Evolutionary conservation across 2,888 invertebrate genomes (phyloP).

Genomic region (Oligia latruncula): DNA sequence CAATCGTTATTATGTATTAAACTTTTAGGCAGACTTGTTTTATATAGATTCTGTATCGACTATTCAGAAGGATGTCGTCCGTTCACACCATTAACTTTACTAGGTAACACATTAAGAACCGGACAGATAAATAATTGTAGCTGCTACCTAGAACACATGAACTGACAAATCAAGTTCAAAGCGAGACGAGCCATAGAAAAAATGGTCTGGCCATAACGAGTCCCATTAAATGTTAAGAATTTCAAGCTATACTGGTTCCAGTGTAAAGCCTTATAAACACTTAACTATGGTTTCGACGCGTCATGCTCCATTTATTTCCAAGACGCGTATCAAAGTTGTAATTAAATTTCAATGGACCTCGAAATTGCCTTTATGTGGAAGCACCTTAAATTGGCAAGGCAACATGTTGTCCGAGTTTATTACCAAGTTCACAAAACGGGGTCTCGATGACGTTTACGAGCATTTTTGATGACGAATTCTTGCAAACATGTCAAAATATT

Average conservation of each 20-base stretch:
- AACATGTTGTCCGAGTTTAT: constrained; percentile 15
- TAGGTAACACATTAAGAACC: not conserved
- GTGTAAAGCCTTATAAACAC: not conserved
- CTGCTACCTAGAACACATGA: constrained; percentile 25
- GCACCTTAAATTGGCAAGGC: not conserved
- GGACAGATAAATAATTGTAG: constrained; percentile 25
- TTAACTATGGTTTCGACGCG: not conserved
- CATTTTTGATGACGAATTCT: constrained; percentile 41
- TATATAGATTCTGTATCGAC: not conserved
- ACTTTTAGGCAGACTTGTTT: not conserved
- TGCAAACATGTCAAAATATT: constrained; percentile 48
- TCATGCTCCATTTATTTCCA: constrained; percentile 5
- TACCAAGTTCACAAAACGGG: constrained; percentile 45
- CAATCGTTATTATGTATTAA: not conserved
- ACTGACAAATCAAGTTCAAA: constrained; percentile 48
- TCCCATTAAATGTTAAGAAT: constrained; percentile 37
- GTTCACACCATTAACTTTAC: constrained; percentile 8
- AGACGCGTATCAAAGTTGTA: not conserved
- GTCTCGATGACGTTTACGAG: constrained; percentile 20
- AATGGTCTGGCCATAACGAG: constrained; percentile 40
- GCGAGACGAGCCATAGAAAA: constrained; percentile 27
- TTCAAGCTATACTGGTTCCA: constrained; percentile 28
- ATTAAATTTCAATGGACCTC: constrained; percentile 2
- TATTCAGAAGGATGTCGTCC: constrained; percentile 6
- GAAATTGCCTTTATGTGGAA: constrained; percentile 6